Evolutionary conservation across 2,888 invertebrate species (phyloP).

Genomic region (Pyralis farinalis): DNA sequence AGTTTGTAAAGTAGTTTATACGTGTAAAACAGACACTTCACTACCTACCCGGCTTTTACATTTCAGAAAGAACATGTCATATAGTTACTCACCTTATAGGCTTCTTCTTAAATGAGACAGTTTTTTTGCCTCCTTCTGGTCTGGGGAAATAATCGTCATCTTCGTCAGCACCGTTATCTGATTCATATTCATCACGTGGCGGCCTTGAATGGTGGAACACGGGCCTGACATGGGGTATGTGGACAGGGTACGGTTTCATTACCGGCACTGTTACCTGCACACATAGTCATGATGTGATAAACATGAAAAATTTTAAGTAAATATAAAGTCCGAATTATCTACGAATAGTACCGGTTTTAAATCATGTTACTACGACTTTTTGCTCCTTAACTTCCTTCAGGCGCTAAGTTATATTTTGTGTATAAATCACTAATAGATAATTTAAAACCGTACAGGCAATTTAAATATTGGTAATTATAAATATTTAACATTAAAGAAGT

Average conservation of each 20-base stretch:
- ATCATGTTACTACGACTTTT: too few relatives aligned
- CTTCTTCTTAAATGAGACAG: slow-evolving; percentile 45
- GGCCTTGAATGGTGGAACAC: slow-evolving; percentile 69
- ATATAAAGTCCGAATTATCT: not conserved
- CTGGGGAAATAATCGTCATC: slow-evolving; percentile 52
- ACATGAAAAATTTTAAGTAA: not conserved
- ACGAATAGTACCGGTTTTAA: too few relatives aligned
- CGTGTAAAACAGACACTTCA: too few relatives aligned
- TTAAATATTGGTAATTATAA: too few relatives aligned
- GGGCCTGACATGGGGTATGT: slow-evolving; percentile 83
- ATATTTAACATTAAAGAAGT: too few relatives aligned
- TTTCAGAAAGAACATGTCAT: too few relatives aligned
- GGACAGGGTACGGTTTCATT: slow-evolving; percentile 87
- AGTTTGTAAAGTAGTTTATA: too few relatives aligned
- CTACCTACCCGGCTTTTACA: too few relatives aligned
- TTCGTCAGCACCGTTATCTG: slow-evolving; percentile 41
- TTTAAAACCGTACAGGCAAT: too few relatives aligned
- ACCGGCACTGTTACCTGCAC: slow-evolving; percentile 84
- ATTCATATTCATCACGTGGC: slow-evolving; percentile 48
- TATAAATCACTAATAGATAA: too few relatives aligned
- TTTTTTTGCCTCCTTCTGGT: slow-evolving; percentile 47
- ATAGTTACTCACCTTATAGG: slow-evolving; percentile 48
- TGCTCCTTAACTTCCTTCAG: too few relatives aligned
- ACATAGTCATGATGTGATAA: slow-evolving; percentile 3
- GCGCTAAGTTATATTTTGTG: too few relatives aligned